A percentile compares a stretch with the other conserved stretches of the same genome.
phyloP scores from a whole-genome alignment of 2,888 invertebrate species.

The Slavum lentiscoides region DNA sequence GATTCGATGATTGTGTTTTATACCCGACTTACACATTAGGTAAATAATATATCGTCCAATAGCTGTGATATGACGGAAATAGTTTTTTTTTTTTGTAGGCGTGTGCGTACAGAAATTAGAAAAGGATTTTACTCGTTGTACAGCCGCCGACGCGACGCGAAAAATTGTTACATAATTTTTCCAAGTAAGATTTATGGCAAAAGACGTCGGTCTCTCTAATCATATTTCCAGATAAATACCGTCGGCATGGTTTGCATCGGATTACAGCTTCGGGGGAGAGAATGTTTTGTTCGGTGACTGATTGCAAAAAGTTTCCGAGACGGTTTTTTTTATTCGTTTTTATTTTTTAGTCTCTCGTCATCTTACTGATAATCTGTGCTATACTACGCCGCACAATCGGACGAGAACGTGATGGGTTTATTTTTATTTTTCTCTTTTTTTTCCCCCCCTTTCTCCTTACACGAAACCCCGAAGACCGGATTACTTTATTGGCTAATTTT shows the following conservation, averaged over 20 bases:
- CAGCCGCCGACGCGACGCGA: not conserved
- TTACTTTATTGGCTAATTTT: conserved; percentile 14
- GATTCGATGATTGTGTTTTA: no score
- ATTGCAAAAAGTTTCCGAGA: conserved; percentile 34
- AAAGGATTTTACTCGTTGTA: not conserved
- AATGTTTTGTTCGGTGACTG: conserved; percentile 25
- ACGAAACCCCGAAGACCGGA: not conserved
- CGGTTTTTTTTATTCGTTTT: not conserved
- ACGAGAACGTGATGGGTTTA: not conserved
- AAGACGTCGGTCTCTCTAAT: not conserved
- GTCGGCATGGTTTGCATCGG: conserved; percentile 19
- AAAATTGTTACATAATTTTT: conserved; percentile 18
- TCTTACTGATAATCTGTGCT: conserved; percentile 16
- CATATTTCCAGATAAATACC: conserved; percentile 10
- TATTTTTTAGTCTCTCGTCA: not conserved
- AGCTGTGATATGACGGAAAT: no score
- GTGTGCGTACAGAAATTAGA: not conserved
- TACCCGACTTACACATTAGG: no score
- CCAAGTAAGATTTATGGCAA: conserved; percentile 12
- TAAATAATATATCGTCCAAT: no score
- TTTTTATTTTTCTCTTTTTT: not conserved
- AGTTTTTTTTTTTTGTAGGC: not conserved
- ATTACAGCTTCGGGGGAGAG: conserved; percentile 12
- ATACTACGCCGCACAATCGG: not conserved
- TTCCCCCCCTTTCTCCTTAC: not conserved